Evolutionary conservation across 1,140 invertebrate genomes (phyloP), one percentile per base, ranked within the genome.

Genomic region (Sarcophaga bullata): DNA sequence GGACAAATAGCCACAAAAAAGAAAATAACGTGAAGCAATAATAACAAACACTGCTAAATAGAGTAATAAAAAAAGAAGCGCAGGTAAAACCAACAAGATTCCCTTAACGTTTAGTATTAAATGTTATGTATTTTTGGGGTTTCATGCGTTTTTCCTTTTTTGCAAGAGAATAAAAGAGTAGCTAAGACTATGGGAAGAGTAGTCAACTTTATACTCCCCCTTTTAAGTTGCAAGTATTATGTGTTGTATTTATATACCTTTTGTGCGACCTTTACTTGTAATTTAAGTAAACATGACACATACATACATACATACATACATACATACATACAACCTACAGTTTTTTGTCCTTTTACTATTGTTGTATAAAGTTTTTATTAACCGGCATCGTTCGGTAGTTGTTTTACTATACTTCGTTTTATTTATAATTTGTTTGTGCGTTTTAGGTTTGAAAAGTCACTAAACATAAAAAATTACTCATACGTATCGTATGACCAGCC

Each of bases 211-310:
- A 37, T 2, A 37, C 25, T 2, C 25, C 25, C 25, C 25, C 25
- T 37, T 37, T 37, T 37, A 37, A 37, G 25, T 37, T 37, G 25
- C 25, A 37, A 37, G 25, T 37, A 37, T 37, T 68, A 6, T 8
- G 17, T 78, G 75, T 78, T 52, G 75, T 49, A 49, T 50, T 19
- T 73, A 46, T 76, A 49, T 76, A 48, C 19, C 48, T 78, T 78
- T 78, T 78, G 75, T 50, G n/a, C 75, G 75, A 78, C 75, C 75
- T 78, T 78, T 78, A 48, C n/a, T 25, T 78, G 75, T 78, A 78
- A 78, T 78, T 78, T 78, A 50, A 78, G 48, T 48, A 78, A 78
- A 78, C 75, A 78, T 25, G 48, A 52, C 48, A 25, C 48, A 78
- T 78, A 50, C 75, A 37, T 37, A 37, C 25, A 37, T 37, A 37